Evolutionary conservation across 2,113 vertebrate species (phyloP), one percentile per base, ranked within the genome.

Genomic region (Todiramphus chloris): DNA sequence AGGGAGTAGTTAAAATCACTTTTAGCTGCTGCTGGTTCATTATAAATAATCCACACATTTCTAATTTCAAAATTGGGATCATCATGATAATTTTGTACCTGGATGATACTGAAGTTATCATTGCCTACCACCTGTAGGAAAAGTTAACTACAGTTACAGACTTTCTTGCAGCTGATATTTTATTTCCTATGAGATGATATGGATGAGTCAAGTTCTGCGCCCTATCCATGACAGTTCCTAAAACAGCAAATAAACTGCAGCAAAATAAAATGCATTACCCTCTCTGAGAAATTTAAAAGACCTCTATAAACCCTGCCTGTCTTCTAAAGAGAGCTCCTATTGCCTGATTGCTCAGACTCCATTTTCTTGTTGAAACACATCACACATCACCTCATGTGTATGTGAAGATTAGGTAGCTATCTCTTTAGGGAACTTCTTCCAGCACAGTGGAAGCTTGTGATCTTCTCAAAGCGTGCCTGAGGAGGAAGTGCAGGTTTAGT

Each of bases 401-500:
- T 31, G 28, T 60, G 46, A 68, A 79, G 44, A 33, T 48, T 31
- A 77, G 59, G 31, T 63, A 37, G 31, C 19, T 44, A 55, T 43
- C 35, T 89, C 73, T 83, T 91, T 60, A 60, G 30, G 35, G 58
- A 80, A 25, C 63, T 90, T 92, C 33, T 74, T 59, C 37, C 24
- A 60, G 58, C 63, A 43, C 53, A 31, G 2, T 33, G 44, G 39
- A 68, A 12, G 66, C 74, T 70, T 55, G 24, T 46, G 63, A 83
- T 92, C 53, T 72, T 66, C 35, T 85, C 59, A 19, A 58, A 83
- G 46, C 5, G 1, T 64, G 46, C 27, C 66, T 50, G 35, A 64
- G 44, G 53, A 90, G 53, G 53, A 95, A 60, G 91, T 33, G 39
- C 86, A 56, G 58, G 35, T 89, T 91, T 79, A 78, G 89, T 55